Conservation (phyloP, 2,797 vertebrate species). For the Oryzias dopingdopingensis region DNA sequence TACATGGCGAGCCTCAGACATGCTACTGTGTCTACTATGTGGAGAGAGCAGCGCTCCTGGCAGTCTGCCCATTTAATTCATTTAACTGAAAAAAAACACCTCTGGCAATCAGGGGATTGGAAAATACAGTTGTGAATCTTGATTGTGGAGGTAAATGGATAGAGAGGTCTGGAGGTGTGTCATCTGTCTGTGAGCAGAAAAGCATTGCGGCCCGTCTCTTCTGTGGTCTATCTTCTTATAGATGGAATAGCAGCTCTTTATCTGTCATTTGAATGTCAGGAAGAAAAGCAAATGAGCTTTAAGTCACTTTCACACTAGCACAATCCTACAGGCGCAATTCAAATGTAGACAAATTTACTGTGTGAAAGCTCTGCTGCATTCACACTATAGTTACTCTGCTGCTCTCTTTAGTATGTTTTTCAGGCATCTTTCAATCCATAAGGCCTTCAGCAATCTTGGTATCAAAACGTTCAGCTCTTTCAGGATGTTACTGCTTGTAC, state of each 20-base stretch:
- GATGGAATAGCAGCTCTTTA: not conserved
- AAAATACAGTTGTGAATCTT: slow-evolving; percentile 73
- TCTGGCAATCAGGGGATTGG: slow-evolving; percentile 56
- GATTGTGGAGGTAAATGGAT: slow-evolving; percentile 69
- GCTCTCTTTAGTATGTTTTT: too few relatives aligned
- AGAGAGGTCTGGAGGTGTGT: slow-evolving; percentile 69
- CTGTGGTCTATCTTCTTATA: slow-evolving; percentile 44
- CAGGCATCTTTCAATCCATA: too few relatives aligned
- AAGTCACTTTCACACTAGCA: too few relatives aligned
- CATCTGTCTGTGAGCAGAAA: slow-evolving; percentile 61
- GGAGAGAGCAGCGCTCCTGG: slow-evolving; percentile 51
- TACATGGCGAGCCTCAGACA: slow-evolving; percentile 23
- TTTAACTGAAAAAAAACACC: slow-evolving; percentile 71
- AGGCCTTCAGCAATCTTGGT: too few relatives aligned
- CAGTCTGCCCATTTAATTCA: slow-evolving; percentile 75
- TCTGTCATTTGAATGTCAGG: too few relatives aligned
- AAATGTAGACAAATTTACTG: too few relatives aligned
- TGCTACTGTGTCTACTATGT: slow-evolving; percentile 36
- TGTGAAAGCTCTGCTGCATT: too few relatives aligned
- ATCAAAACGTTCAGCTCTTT: too few relatives aligned
- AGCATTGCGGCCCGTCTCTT: slow-evolving; percentile 43
- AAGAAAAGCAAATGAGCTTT: too few relatives aligned
- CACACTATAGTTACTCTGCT: too few relatives aligned
- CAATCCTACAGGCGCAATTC: too few relatives aligned
- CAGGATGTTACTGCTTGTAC: too few relatives aligned